Conservation (phyloP, 2,888 invertebrate genomes). For the Tubulanus polymorphus region DNA sequence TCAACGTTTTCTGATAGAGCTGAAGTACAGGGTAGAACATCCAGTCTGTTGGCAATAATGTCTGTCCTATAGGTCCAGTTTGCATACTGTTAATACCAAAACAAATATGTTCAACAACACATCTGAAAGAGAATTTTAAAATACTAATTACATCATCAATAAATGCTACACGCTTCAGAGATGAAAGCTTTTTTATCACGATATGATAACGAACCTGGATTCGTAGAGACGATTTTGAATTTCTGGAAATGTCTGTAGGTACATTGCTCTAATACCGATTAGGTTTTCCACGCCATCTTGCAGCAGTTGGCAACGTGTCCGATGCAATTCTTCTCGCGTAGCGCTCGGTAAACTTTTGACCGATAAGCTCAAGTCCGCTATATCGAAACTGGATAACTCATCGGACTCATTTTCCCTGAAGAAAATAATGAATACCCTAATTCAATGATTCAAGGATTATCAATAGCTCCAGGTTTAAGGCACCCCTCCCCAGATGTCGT, state of each 20-base stretch:
- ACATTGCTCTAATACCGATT: conserved; percentile 14
- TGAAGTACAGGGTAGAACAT: conserved; percentile 19
- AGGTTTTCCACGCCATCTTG: conserved; percentile 10
- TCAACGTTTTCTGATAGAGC: conserved; percentile 10
- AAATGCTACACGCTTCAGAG: background rate
- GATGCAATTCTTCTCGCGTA: conserved; percentile 5
- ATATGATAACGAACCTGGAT: background rate
- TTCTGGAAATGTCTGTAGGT: conserved; percentile 10
- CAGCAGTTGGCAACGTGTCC: conserved; percentile 11
- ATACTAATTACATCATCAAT: background rate
- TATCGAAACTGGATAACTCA: too few relatives aligned
- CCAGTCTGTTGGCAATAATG: conserved; percentile 21
- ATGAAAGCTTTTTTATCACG: background rate
- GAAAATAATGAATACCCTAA: too few relatives aligned
- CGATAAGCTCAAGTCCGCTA: conserved; percentile 1
- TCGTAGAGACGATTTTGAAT: background rate
- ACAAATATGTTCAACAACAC: background rate
- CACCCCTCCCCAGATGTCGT: too few relatives aligned
- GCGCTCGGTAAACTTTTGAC: conserved; percentile 8
- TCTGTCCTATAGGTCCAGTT: background rate
- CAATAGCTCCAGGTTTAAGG: too few relatives aligned
- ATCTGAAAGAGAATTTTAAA: background rate
- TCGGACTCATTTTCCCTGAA: too few relatives aligned
- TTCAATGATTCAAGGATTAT: too few relatives aligned
- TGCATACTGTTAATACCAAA: background rate